phyloP scores from a whole-genome alignment of 1,140 invertebrate genomes.

The Samia ricini region DNA sequence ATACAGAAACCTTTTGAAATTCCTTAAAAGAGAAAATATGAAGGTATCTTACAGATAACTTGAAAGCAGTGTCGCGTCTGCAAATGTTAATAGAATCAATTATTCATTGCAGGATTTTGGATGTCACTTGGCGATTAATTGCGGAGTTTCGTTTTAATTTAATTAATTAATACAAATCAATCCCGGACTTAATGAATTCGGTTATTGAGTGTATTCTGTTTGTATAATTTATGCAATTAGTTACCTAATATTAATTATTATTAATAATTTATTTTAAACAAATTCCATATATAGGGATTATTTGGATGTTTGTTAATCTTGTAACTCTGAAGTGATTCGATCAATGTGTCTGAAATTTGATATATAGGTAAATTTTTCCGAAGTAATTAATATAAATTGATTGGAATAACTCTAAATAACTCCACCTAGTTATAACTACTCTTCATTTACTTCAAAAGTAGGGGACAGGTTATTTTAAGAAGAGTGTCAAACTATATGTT shows the following conservation, averaged over 20 bases:
- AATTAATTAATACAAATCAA: slow-evolving; percentile 33
- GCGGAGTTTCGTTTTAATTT: slow-evolving; percentile 24
- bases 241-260: not conserved
- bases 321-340: too few species aligned
- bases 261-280: too few species aligned
- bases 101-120: slow-evolving; percentile 12
- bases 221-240: not conserved
- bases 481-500: too few species aligned
- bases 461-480: too few species aligned
- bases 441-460: too few species aligned
- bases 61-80: not conserved
- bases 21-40: not conserved
- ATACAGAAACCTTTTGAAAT: not conserved
- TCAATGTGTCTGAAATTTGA: too few species aligned
- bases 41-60: not conserved
- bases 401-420: too few species aligned
- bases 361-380: too few species aligned
- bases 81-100: slow-evolving; percentile 1
- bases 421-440: too few species aligned
- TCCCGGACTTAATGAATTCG: slow-evolving; percentile 1
- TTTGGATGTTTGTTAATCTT: too few species aligned
- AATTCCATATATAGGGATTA: too few species aligned
- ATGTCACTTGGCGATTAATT: slow-evolving; percentile 16
- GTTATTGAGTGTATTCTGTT: not conserved
- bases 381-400: too few species aligned